Conservation (phyloP, 2,797 vertebrate genomes). For the Knipowitschia caucasica region DNA sequence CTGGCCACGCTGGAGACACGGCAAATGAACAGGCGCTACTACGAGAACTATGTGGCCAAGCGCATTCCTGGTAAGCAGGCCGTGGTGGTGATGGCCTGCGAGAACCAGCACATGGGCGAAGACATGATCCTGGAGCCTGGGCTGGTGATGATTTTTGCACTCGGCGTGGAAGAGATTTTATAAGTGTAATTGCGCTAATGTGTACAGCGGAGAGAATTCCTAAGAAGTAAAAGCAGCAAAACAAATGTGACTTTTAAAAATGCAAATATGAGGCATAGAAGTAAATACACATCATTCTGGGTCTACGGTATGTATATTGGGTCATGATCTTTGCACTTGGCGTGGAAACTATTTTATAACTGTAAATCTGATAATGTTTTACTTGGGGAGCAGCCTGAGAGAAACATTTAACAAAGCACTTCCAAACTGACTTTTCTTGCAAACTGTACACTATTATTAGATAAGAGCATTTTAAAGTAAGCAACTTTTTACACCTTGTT, state of each 20-base stretch:
- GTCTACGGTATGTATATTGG: no score
- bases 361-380: not conserved
- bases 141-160: conserved; percentile 97
- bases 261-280: conserved; percentile 31
- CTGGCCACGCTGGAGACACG: conserved; percentile 95
- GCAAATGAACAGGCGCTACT: conserved; percentile 98
- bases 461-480: not conserved
- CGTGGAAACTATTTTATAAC: not conserved
- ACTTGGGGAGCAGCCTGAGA: not conserved
- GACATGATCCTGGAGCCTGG: conserved; percentile 98
- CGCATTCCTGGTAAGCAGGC: conserved; percentile 97
- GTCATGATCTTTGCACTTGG: not conserved
- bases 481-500: not conserved
- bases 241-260: conserved; percentile 54
- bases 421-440: not conserved
- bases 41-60: conserved; percentile 98
- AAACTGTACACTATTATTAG: not conserved
- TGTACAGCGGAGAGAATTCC: conserved; percentile 31
- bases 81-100: conserved; percentile 97
- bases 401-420: not conserved
- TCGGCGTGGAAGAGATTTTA: conserved; percentile 93
- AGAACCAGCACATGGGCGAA: conserved; percentile 98
- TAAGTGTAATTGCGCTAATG: conserved; percentile 54
- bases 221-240: conserved; percentile 4
- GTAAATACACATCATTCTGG: not conserved